These are phyloP conservation scores for Sphaeramia orbicularis DNA, from an alignment of 2,797 vertebrate genomes.

Conservation along the genomic window DNA sequence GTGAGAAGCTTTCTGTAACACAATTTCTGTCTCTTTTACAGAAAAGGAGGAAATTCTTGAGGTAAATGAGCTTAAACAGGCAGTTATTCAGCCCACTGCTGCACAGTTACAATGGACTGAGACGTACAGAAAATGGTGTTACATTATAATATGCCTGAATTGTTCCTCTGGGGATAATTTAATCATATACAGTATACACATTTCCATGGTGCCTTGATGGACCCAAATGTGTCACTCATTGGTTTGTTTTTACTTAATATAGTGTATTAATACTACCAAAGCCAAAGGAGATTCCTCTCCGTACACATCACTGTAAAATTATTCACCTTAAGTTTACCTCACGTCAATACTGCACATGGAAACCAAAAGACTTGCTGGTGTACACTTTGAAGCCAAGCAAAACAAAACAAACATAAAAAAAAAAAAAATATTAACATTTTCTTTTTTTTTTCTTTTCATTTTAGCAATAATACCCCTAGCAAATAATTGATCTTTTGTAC, in stretches of 20 bases:
- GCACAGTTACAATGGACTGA: constrained; percentile 88
- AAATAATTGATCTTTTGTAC: constrained; percentile 91
- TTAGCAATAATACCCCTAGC: constrained; percentile 92
- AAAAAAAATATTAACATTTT: constrained; percentile 83
- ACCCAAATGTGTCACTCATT: constrained; percentile 89
- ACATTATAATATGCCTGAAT: constrained; percentile 91
- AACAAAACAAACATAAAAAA: constrained; percentile 74
- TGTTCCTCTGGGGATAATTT: constrained; percentile 90
- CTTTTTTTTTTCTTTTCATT: constrained; percentile 82
- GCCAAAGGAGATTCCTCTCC: constrained; percentile 91
- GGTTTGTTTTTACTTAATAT: constrained; percentile 87
- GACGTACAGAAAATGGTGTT: constrained; percentile 92
- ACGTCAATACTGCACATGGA: constrained; percentile 99
- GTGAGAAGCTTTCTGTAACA: constrained; percentile 90
- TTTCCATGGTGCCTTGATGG: constrained; percentile 89
- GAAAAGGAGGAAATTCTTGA: constrained; percentile 99
- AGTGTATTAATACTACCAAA: constrained; percentile 91
- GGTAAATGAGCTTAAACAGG: constrained; percentile 99
- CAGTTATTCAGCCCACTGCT: constrained; percentile 89
- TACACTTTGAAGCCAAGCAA: constrained; percentile 96
- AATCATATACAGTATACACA: constrained; percentile 85
- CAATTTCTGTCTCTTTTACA: constrained; percentile 87
- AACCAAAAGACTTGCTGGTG: constrained; percentile 94
- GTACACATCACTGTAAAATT: constrained; percentile 94
- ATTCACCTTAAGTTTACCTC: constrained; percentile 96